Evolutionary conservation across 1,140 invertebrate species (phyloP).

Genomic region (Brachystomella parvula): DNA sequence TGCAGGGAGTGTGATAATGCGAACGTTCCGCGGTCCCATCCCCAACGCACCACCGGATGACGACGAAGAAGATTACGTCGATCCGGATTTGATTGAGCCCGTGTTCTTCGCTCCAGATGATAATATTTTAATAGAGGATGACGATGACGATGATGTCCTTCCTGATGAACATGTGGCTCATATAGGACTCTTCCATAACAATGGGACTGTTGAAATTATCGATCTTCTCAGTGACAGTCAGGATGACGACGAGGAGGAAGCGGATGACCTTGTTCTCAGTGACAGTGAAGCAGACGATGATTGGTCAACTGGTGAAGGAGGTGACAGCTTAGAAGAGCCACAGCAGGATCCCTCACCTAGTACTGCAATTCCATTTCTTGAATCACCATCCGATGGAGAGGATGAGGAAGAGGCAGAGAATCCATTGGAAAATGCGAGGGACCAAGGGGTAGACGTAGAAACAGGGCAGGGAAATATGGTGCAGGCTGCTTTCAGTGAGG

Average conservation of each 20-base stretch:
- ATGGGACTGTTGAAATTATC: background rate
- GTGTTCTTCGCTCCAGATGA: constrained; percentile 9
- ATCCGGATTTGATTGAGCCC: background rate
- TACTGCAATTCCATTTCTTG: too few relatives aligned
- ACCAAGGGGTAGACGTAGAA: background rate
- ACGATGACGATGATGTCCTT: background rate
- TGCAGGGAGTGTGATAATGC: too few relatives aligned
- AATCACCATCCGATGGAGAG: background rate
- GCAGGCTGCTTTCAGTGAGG: background rate
- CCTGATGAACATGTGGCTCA: background rate
- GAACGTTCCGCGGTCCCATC: background rate
- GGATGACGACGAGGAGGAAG: constrained; percentile 7
- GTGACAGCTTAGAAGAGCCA: too few relatives aligned
- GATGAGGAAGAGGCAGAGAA: constrained; percentile 1
- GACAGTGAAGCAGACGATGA: background rate
- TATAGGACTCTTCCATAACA: too few relatives aligned
- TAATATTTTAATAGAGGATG: background rate
- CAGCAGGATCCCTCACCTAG: too few relatives aligned
- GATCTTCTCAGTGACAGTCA: background rate
- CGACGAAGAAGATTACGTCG: background rate
- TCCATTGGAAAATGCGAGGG: background rate
- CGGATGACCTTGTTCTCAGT: background rate
- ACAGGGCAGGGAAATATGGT: background rate
- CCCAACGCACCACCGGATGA: too few relatives aligned
- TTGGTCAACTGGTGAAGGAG: too few relatives aligned